A percentile compares a stretch with the other conserved stretches of the same genome.
Conservation (phyloP, 2,888 invertebrate species). For the Pycnomerus fuliginosus region DNA sequence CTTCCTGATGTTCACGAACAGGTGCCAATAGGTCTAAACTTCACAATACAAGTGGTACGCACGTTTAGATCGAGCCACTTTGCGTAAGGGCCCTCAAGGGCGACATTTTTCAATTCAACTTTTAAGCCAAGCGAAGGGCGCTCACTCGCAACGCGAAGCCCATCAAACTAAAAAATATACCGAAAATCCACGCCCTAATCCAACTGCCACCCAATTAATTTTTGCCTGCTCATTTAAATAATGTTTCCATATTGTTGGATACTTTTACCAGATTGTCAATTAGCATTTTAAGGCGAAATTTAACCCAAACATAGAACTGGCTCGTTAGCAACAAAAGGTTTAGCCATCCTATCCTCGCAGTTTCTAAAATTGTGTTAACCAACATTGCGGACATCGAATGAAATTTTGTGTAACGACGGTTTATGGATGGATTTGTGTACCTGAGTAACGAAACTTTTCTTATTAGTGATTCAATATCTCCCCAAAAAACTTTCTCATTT, state of each 20-base stretch:
- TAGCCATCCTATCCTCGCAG: too few relatives aligned
- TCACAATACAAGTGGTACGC: constrained; percentile 12
- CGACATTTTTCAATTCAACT: constrained; percentile 20
- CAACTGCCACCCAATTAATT: too few relatives aligned
- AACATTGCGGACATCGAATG: constrained; percentile 15
- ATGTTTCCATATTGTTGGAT: neutral
- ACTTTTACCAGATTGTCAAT: neutral
- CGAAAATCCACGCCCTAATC: neutral
- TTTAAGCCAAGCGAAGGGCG: constrained; percentile 9
- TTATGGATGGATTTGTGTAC: too few relatives aligned
- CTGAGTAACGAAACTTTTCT: too few relatives aligned
- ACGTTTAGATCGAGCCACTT: constrained; percentile 11
- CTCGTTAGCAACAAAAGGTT: too few relatives aligned
- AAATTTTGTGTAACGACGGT: constrained; percentile 14
- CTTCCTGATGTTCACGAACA: constrained; percentile 14
- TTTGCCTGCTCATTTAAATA: constrained; percentile 5
- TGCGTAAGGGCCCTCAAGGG: constrained; percentile 9
- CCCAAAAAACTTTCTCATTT: too few relatives aligned
- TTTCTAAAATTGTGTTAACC: constrained; percentile 13
- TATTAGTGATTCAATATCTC: too few relatives aligned
- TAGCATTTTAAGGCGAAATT: too few relatives aligned
- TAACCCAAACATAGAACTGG: too few relatives aligned
- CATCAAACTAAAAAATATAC: constrained; percentile 12
- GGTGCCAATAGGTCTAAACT: constrained; percentile 16
- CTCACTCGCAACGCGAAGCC: constrained; percentile 10